phyloP scores from a whole-genome alignment of 2,797 vertebrate genomes.

The Ctenosaura bakeri region DNA sequence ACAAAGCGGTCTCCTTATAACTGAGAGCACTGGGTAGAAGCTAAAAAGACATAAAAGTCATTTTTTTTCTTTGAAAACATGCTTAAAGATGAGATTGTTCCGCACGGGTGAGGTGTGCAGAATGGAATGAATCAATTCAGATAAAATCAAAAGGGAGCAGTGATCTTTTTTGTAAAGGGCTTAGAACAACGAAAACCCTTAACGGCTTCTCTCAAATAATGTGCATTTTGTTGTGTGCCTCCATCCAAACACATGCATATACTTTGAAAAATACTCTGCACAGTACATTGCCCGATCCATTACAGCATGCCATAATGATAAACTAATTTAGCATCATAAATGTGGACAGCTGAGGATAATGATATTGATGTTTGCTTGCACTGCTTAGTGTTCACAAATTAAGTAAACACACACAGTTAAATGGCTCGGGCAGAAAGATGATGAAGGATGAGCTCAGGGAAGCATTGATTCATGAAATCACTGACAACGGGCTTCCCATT shows the following conservation, averaged over 20 bases:
- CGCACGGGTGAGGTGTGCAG: not conserved
- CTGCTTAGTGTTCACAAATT: slow-evolving; percentile 59
- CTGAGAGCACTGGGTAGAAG: too few species aligned
- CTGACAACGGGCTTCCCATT: slow-evolving; percentile 54
- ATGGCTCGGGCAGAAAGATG: slow-evolving; percentile 41
- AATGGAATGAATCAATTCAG: not conserved
- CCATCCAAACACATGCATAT: not conserved
- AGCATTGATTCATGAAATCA: slow-evolving; percentile 31
- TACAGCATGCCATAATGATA: fast-evolving
- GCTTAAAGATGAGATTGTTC: not conserved
- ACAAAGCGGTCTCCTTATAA: too few species aligned
- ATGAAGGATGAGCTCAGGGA: slow-evolving; percentile 58
- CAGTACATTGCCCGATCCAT: fast-evolving
- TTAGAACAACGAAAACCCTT: not conserved
- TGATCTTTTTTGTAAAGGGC: not conserved
- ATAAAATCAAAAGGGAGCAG: not conserved
- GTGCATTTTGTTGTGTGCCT: fast-evolving
- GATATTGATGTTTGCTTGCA: slow-evolving; percentile 27
- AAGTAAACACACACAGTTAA: slow-evolving; percentile 57
- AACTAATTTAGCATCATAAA: slow-evolving; percentile 32
- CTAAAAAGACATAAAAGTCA: too few species aligned
- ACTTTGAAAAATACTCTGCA: not conserved
- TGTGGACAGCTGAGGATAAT: not conserved
- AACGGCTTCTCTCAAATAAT: not conserved
- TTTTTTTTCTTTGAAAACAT: not conserved